Evolutionary conservation across 2,113 vertebrate genomes (phyloP).

Genomic region (Pseudorasbora parva): DNA sequence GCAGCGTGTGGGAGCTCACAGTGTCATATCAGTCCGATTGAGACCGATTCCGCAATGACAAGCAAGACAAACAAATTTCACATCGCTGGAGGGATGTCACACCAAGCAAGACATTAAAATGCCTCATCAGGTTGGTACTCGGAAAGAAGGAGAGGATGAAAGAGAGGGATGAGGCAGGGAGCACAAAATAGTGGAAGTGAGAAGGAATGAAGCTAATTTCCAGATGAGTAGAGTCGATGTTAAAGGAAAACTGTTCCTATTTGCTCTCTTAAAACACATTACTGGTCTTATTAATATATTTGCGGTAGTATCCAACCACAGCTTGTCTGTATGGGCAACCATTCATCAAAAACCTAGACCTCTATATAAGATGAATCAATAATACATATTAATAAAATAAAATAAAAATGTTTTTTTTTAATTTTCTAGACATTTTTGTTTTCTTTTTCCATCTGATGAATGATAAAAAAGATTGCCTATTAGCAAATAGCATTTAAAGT

Average conservation of each 20-base stretch:
- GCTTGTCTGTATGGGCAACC: no score
- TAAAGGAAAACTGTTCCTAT: background rate
- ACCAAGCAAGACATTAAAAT: conserved; percentile 66
- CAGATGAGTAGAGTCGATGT: background rate
- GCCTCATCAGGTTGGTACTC: conserved; percentile 54
- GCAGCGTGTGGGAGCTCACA: conserved; percentile 43
- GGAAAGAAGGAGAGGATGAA: conserved; percentile 46
- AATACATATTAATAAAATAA: no score
- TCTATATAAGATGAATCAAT: no score
- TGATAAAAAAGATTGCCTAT: no score
- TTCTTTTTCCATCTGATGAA: no score
- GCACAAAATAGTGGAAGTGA: background rate
- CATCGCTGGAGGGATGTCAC: conserved; percentile 62
- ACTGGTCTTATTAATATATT: background rate
- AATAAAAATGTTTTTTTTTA: no score
- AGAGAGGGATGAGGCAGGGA: background rate
- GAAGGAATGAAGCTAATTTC: background rate
- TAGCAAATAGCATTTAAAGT: no score
- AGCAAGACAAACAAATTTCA: conserved; percentile 72
- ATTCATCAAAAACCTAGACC: no score
- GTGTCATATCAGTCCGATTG: conserved; percentile 60
- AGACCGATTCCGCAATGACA: conserved; percentile 64
- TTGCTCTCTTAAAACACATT: background rate
- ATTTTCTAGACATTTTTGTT: no score
- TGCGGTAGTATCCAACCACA: no score